A percentile compares a stretch with the other conserved stretches of the same genome.
Conservation (phyloP, 1,140 invertebrate species). For the Drosophila miranda region DNA sequence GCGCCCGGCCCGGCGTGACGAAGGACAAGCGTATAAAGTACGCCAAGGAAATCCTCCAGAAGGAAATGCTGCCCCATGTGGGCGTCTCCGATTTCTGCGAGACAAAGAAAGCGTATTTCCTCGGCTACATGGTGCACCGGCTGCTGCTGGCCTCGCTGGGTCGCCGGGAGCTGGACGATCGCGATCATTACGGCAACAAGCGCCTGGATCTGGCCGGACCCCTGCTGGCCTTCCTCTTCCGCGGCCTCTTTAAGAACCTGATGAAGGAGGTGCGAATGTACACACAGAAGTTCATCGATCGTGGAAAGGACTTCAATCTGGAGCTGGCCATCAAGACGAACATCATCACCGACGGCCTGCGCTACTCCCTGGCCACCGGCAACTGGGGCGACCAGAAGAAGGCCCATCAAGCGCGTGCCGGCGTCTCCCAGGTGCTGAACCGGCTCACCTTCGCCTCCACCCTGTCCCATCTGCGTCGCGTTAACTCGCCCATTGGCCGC, state of each 20-base stretch:
- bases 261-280: slow-evolving; percentile 98
- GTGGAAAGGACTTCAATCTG: slow-evolving; percentile 98
- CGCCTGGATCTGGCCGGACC: slow-evolving; percentile 98
- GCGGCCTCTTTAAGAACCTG: slow-evolving; percentile 96
- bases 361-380: slow-evolving; percentile 98
- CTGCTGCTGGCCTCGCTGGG: slow-evolving; percentile 96
- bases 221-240: slow-evolving; percentile 96
- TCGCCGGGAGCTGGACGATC: slow-evolving; percentile 96
- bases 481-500: slow-evolving; percentile 99
- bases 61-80: slow-evolving; percentile 99
- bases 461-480: slow-evolving; percentile 96
- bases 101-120: slow-evolving; percentile 99
- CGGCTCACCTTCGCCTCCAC: slow-evolving; percentile 98
- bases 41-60: slow-evolving; percentile 99
- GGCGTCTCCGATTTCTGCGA: slow-evolving; percentile 99
- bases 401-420: slow-evolving; percentile 98
- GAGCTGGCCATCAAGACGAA: slow-evolving; percentile 98
- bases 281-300: slow-evolving; percentile 99
- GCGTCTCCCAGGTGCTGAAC: slow-evolving; percentile 96
- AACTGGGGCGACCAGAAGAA: slow-evolving; percentile 99
- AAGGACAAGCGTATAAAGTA: slow-evolving; percentile 99
- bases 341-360: slow-evolving; percentile 98
- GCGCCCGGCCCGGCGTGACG: slow-evolving; percentile 97
- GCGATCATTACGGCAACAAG: slow-evolving; percentile 99
- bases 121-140: slow-evolving; percentile 99